phyloP scores from a whole-genome alignment of 2,797 vertebrate species.

The Molothrus aeneus region DNA sequence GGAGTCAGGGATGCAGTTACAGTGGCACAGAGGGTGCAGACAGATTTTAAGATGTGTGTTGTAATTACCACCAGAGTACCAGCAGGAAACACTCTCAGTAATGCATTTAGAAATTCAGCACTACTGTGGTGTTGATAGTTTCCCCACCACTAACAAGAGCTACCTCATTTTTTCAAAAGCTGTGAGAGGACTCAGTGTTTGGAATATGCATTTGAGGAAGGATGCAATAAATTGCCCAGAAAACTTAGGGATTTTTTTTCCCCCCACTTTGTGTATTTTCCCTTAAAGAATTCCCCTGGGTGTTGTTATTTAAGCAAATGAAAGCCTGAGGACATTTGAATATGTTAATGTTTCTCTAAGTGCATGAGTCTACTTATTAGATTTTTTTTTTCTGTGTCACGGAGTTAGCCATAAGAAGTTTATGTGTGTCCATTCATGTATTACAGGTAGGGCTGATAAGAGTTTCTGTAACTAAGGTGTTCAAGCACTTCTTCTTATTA shows the following conservation, averaged over 20 bases:
- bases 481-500: neutral
- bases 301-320: conserved; percentile 6
- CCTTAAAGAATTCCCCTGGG: neutral
- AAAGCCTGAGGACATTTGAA: neutral
- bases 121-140: neutral
- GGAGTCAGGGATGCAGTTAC: neutral
- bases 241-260: neutral
- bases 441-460: neutral
- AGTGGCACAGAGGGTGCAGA: neutral
- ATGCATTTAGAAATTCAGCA: neutral
- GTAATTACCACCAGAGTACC: neutral
- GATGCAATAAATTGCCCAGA: neutral
- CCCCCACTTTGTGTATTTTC: neutral
- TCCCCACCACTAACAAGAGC: neutral
- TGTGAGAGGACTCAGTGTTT: neutral
- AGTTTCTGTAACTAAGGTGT: neutral
- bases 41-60: neutral
- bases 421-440: neutral
- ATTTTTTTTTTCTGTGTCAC: neutral
- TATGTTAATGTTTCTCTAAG: neutral
- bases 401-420: neutral
- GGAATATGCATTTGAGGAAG: neutral
- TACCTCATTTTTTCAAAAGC: neutral
- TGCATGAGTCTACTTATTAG: neutral
- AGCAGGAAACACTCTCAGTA: neutral